These are phyloP conservation scores for Pomacea canaliculata DNA, from an alignment of 2,888 invertebrate genomes.

Conservation along the genomic window DNA sequence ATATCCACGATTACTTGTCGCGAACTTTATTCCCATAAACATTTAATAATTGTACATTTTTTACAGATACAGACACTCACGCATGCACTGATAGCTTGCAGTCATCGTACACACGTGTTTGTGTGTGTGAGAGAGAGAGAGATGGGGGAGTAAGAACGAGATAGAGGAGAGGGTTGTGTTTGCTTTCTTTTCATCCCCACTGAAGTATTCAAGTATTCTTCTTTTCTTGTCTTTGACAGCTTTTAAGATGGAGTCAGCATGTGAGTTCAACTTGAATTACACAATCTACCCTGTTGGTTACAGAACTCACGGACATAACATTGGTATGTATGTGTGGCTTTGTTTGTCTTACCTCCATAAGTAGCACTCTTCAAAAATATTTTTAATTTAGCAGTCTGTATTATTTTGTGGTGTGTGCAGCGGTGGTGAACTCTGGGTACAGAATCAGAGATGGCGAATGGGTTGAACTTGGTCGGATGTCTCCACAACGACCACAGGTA, in stretches of 20 bases:
- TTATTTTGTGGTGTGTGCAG: constrained; percentile 30
- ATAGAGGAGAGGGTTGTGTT: no score
- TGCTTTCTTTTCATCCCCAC: no score
- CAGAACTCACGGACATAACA: constrained; percentile 90
- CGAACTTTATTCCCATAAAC: no score
- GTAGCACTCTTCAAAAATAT: background rate
- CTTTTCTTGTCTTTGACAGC: constrained; percentile 36
- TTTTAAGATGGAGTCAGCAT: constrained; percentile 88
- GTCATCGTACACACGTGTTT: no score
- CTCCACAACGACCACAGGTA: constrained; percentile 61
- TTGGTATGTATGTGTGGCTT: constrained; percentile 68
- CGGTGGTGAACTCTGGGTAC: constrained; percentile 60
- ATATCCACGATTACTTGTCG: no score
- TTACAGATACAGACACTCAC: no score
- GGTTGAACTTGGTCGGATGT: constrained; percentile 63
- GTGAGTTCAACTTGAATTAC: constrained; percentile 83
- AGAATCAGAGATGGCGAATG: constrained; percentile 49
- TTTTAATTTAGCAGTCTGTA: no score
- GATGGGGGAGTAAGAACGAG: no score
- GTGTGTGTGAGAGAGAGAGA: no score
- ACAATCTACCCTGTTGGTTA: constrained; percentile 93
- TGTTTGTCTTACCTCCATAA: background rate
- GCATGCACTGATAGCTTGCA: no score
- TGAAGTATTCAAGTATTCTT: no score
- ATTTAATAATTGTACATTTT: no score